These are phyloP conservation scores for Octonoba sinensis DNA, from an alignment of 2,888 invertebrate species.

Conservation along the genomic window DNA sequence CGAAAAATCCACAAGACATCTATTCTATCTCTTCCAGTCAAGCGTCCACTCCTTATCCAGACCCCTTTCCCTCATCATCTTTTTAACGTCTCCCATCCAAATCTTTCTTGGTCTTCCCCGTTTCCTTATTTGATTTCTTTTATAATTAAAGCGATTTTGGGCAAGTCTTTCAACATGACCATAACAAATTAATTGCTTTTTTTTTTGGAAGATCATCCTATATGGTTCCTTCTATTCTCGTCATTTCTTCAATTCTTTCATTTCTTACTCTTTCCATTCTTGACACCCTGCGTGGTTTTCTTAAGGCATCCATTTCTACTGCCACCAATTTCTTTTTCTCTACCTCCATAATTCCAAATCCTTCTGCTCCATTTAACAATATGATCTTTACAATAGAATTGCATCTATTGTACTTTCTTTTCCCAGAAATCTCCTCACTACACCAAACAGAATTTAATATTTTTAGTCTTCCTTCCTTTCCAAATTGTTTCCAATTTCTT, in stretches of 20 bases:
- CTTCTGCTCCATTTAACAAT: no score
- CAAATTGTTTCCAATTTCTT: no score
- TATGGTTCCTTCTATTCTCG: no score
- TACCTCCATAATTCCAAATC: no score
- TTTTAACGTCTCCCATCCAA: not conserved
- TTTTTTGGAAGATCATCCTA: not conserved
- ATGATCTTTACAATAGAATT: no score
- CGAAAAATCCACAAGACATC: no score
- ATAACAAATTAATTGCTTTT: not conserved
- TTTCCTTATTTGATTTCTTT: no score
- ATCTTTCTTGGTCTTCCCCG: not conserved
- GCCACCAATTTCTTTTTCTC: no score
- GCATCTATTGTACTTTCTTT: no score
- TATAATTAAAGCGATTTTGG: not conserved
- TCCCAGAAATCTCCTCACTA: no score
- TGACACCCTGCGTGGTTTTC: not conserved
- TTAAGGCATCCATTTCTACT: not conserved
- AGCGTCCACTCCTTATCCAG: not conserved
- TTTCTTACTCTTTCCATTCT: not conserved
- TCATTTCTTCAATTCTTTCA: not conserved
- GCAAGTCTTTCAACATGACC: not conserved
- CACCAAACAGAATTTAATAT: no score
- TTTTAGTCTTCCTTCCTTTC: no score
- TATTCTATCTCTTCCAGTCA: not conserved
- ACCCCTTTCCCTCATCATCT: not conserved